phyloP scores from a whole-genome alignment of 1,140 invertebrate species.

The Drosophila insularis region DNA sequence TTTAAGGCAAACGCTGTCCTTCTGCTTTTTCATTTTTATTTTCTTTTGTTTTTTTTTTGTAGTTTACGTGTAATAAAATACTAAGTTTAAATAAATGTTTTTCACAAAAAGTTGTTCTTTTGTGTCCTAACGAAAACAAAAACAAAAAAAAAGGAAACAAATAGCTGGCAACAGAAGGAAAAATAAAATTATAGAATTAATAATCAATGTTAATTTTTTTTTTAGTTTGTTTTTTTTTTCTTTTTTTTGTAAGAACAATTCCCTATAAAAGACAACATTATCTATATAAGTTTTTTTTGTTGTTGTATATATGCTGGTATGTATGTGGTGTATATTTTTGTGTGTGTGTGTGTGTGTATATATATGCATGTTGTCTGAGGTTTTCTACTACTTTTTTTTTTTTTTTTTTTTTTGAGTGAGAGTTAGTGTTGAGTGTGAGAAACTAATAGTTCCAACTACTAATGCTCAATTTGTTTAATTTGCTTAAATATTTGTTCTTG shows the following conservation, averaged over 20 bases:
- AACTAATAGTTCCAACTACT: conserved; percentile 79
- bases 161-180: conserved; percentile 53
- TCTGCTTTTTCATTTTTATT: conserved; percentile 75
- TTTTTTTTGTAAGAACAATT: conserved; percentile 61
- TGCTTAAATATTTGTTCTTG: conserved; percentile 59
- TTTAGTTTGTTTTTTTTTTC: conserved; percentile 22
- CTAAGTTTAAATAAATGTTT: conserved; percentile 79
- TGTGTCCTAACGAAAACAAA: conserved; percentile 63
- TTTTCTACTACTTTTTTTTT: conserved; percentile 70
- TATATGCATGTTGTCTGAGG: conserved; percentile 69
- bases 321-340: conserved; percentile 33
- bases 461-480: conserved; percentile 76
- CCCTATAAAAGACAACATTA: conserved; percentile 82
- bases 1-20: conserved; percentile 82
- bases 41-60: conserved; percentile 26
- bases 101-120: conserved; percentile 64
- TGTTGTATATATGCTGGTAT: conserved; percentile 70
- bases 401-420: conserved; percentile 40
- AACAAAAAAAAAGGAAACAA: conserved; percentile 49
- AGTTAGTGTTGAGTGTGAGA: conserved; percentile 50
- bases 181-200: conserved; percentile 44
- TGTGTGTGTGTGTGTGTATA: conserved; percentile 54
- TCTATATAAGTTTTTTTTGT: conserved; percentile 66
- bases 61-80: conserved; percentile 83
- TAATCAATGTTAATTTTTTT: conserved; percentile 45